Base-by-base conservation (phyloP, 2,797 vertebrate genomes). In the Tadarida brasiliensis region DNA sequence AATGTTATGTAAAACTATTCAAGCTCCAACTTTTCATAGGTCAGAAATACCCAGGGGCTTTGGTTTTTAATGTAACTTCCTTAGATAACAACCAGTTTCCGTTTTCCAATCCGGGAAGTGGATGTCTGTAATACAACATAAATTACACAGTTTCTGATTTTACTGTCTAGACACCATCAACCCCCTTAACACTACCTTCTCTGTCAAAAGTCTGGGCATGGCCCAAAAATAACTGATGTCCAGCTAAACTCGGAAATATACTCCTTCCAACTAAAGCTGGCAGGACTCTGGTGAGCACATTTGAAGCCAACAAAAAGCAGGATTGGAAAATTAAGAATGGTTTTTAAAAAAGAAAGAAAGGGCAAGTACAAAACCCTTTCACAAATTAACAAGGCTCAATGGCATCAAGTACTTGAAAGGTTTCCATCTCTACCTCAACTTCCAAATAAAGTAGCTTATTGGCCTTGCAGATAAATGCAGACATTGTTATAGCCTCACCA, bases 81-180 rank as follows among this genome's bases (percentile, higher is more conserved):
- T 96, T 93, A 98, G 97, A 97, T 97, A 96, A 97, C 97, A 98
- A 96, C 77, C 54, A 96, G 95, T 97, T 98, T 98, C 97, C 97
- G 89, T 96, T 96, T 97, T 98, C 96, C 94, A 97, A 81, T 96
- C 96, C 63, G 93, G 97, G 97, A 98, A 98, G 96, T 97, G 91
- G 87, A 94, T 95, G 96, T 97, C 97, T 97, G 95, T 97, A 96
- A 95, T 92, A 96, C 90, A 97, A 95, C 97, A 97, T 97, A 97
- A 97, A 98, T 98, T 93, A 98, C 94, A 97, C 87, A 97, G 96
- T 97, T 97, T 97, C 94, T 98, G 97, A 97, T 96, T 97, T 97
- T 97, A 97, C 97, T 93, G 97, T 97, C 97, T 98, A 97, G 97
- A 97, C 97, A 95, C 87, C 91, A 90, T 84, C 97, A 96, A 87